Base-by-base conservation (phyloP, 2,113 vertebrate genomes). In the Nematolebias whitei region DNA sequence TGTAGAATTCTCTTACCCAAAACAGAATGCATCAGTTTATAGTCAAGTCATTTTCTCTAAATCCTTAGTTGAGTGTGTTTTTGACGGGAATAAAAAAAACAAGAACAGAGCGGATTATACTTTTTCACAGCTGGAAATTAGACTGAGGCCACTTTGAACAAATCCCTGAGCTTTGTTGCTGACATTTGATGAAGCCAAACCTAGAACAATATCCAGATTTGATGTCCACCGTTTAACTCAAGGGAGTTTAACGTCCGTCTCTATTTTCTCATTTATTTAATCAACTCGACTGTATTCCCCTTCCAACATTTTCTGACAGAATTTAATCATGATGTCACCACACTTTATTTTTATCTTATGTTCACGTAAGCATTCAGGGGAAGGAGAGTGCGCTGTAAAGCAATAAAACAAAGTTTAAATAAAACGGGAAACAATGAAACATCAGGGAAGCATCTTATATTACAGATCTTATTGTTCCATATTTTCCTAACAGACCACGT, bases 161-260 rank as follows among this genome's bases (percentile, higher is more conserved):
- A 84, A 85, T 88, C 82, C 76, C 68, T 0, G 1, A 59, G 78
- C 73, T 73, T 77, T 67, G 57, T 69, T 6, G 32, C 69, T 82
- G 78, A 82, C 73, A 83, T 86, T 83, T 87, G 74, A 83, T 80
- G 71, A 85, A 87, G 64, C 68, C 74, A 75, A 80, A 82, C 22
- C 54, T 59, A 85, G 79, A 88, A 85, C 86, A 83, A 84, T 87
- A 76, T 50, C 12, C 12, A 23, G 65, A 69, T 80, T 57, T 72
- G 65, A 76, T 48, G 8, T 59, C 49, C 11, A 1, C 38, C 40
- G 59, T 70, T 74, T 10, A 45, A 64, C 74, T 84, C 73, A 10
- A 22, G 63, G 73, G 74, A 87, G 63, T 84, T 84, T 82, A 71
- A 74, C 67, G 53, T 63, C 58, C 23, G 3, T 45, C 23, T 3